Evolutionary conservation across 2,113 vertebrate species (phyloP).

Genomic region (Bettongia penicillata): DNA sequence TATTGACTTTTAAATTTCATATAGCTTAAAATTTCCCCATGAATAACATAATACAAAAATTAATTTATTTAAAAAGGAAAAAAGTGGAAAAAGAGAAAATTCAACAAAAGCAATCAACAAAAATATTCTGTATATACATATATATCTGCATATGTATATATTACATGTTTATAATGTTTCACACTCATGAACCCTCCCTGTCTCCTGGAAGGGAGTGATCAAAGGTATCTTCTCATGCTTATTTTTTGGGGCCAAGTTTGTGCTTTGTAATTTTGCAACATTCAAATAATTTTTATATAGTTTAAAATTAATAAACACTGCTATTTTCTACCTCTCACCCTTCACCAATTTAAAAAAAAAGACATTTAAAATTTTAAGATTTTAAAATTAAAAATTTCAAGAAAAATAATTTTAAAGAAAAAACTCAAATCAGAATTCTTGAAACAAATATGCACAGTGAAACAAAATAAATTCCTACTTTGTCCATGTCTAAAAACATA

Average conservation of each 20-base stretch:
- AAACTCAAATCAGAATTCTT: background rate
- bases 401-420: background rate
- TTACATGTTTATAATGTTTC: background rate
- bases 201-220: background rate
- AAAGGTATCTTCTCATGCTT: background rate
- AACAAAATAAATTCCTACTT: background rate
- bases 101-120: background rate
- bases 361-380: background rate
- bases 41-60: background rate
- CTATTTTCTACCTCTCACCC: background rate
- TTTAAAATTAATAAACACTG: background rate
- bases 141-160: background rate
- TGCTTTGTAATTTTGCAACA: background rate
- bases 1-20: background rate
- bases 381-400: background rate
- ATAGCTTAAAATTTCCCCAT: background rate
- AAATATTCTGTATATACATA: background rate
- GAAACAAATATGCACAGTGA: background rate
- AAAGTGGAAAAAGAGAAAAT: background rate
- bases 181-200: background rate
- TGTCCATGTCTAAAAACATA: background rate
- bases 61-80: background rate
- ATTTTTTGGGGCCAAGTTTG: background rate
- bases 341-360: background rate
- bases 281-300: background rate